A percentile compares a stretch with the other conserved stretches of the same genome.
These are phyloP conservation scores for Cylloceria caligata DNA, from an alignment of 2,888 invertebrate species.

Conservation along the genomic window DNA sequence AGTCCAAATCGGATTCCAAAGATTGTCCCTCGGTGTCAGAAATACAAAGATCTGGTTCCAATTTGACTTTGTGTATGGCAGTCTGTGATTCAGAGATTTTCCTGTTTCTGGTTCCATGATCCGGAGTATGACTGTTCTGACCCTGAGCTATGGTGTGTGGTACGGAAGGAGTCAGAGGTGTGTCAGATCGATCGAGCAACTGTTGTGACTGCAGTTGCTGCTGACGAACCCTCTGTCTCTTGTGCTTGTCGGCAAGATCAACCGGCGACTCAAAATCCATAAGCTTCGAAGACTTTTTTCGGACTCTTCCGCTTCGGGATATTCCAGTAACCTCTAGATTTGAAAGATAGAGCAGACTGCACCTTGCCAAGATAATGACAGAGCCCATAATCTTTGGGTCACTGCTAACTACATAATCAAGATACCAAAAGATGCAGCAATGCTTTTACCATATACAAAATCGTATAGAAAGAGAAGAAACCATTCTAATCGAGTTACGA, in stretches of 20 bases:
- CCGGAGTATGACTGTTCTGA: constrained; percentile 43
- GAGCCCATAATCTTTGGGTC: constrained; percentile 76
- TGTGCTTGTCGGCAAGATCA: constrained; percentile 89
- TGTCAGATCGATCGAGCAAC: constrained; percentile 80
- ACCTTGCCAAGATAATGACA: constrained; percentile 79
- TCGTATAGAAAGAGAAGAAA: background rate
- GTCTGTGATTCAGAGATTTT: constrained; percentile 75
- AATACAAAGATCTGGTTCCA: constrained; percentile 77
- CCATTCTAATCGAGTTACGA: background rate
- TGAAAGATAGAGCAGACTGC: constrained; percentile 82
- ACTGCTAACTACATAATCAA: constrained; percentile 61
- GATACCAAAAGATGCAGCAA: constrained; percentile 39
- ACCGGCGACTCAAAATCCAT: constrained; percentile 97
- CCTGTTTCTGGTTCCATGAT: constrained; percentile 65
- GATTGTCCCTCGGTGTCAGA: constrained; percentile 83
- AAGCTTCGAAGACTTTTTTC: constrained; percentile 97
- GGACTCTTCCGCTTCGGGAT: constrained; percentile 94
- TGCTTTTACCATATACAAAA: constrained; percentile 1
- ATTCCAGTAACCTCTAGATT: constrained; percentile 94
- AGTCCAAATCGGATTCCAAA: constrained; percentile 81
- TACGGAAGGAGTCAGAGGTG: constrained; percentile 70
- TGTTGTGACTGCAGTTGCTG: constrained; percentile 79
- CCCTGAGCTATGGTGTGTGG: constrained; percentile 52
- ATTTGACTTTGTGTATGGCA: constrained; percentile 72
- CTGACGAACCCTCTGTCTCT: constrained; percentile 83